Percentiles rank a stretch among this genome's conserved stretches.
Conservation (phyloP, 2,888 invertebrate species). For the Odiellus spinosus region DNA sequence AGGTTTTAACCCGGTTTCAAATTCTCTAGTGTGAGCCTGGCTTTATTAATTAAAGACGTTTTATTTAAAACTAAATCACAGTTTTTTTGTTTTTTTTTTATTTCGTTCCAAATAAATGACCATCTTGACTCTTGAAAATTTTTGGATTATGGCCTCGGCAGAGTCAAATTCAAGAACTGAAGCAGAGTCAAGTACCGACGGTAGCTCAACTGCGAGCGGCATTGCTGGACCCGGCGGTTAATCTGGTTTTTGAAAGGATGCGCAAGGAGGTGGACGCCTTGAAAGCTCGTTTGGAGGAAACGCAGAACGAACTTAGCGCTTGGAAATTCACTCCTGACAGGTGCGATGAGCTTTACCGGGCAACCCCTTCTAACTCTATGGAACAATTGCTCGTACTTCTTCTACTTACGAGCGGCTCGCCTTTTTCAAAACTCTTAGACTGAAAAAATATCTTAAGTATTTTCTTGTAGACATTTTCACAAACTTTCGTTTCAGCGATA, state of each 20-base stretch:
- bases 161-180: slow-evolving; percentile 87
- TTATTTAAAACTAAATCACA: no score
- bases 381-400: slow-evolving; percentile 5
- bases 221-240: slow-evolving; percentile 85
- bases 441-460: not conserved
- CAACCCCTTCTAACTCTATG: no score
- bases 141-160: slow-evolving; percentile 35
- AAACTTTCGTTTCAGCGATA: not conserved
- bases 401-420: not conserved
- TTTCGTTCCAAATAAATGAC: not conserved
- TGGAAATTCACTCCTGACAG: slow-evolving; percentile 99
- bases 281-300: slow-evolving; percentile 81
- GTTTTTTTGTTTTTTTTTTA: slow-evolving; percentile 1
- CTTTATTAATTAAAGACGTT: no score
- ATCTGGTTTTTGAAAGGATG: slow-evolving; percentile 75
- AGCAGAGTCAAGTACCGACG: slow-evolving; percentile 68
- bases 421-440: slow-evolving; percentile 8
- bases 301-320: slow-evolving; percentile 90
- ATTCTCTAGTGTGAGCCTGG: no score
- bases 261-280: slow-evolving; percentile 76
- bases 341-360: slow-evolving; percentile 28
- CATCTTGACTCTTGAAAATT: not conserved
- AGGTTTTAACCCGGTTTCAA: no score
- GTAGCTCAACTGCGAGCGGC: slow-evolving; percentile 58
- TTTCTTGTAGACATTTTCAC: not conserved